A percentile compares a stretch with the other conserved stretches of the same genome.
phyloP scores from a whole-genome alignment of 2,113 vertebrate genomes.

The Sphyrna mokarran region DNA sequence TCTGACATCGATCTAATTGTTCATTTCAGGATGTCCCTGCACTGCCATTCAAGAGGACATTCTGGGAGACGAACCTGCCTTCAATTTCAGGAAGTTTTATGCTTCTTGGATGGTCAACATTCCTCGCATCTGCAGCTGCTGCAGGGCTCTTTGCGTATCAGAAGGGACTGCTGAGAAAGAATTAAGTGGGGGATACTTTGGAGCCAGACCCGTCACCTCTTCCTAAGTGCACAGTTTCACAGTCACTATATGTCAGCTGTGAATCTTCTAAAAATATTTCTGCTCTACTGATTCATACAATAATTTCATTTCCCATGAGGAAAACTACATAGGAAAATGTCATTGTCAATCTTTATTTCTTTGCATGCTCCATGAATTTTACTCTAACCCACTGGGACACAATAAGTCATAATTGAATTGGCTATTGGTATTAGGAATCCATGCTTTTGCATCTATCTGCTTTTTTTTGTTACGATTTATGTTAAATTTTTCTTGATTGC shows the following conservation, averaged over 20 bases:
- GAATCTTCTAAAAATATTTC: constrained; percentile 5
- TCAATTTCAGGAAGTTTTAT: constrained; percentile 77
- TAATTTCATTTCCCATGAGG: not conserved
- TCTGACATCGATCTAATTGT: constrained; percentile 6
- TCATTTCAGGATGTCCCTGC: constrained; percentile 74
- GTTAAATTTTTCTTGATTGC: not conserved
- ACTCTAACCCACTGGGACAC: not conserved
- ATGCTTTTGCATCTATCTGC: not conserved
- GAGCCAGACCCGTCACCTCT: not conserved
- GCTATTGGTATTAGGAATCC: not conserved
- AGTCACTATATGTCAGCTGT: not conserved
- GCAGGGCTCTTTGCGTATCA: constrained; percentile 65
- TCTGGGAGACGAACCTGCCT: constrained; percentile 84
- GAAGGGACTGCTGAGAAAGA: constrained; percentile 62
- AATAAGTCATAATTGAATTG: not conserved
- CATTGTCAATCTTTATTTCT: not conserved
- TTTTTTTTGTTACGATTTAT: not conserved
- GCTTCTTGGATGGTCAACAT: constrained; percentile 65
- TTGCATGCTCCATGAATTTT: not conserved
- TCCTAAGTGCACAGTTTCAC: not conserved
- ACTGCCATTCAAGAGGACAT: constrained; percentile 67
- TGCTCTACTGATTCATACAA: not conserved
- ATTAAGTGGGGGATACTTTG: constrained; percentile 46
- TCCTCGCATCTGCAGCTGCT: constrained; percentile 58
- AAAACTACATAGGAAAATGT: not conserved